Conservation (phyloP, 2,113 vertebrate genomes). For the Silurus meridionalis region DNA sequence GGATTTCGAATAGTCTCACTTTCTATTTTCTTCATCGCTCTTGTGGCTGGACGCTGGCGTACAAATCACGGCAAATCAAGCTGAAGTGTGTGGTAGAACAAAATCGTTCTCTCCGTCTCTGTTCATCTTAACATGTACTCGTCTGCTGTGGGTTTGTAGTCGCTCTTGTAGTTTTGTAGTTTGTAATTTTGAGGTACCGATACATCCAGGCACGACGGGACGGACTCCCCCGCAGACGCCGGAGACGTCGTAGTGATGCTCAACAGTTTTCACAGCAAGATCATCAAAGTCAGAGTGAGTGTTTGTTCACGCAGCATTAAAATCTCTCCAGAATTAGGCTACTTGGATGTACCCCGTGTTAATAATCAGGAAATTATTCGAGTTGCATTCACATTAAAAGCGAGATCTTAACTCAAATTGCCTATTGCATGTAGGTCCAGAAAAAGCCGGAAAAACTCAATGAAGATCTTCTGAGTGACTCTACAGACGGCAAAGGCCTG, state of each 20-base stretch:
- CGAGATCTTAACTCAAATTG: neutral
- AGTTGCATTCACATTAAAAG: neutral
- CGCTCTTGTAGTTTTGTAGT: neutral
- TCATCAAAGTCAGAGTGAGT: conserved; percentile 90
- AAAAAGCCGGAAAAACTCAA: conserved; percentile 75
- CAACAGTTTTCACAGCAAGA: conserved; percentile 93
- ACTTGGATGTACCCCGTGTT: neutral
- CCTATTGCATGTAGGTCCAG: conserved; percentile 68
- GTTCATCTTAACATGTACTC: neutral
- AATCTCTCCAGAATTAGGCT: neutral
- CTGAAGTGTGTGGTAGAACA: neutral
- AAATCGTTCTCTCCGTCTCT: neutral
- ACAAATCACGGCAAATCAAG: conserved; percentile 67
- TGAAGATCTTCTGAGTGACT: conserved; percentile 77
- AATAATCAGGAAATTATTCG: neutral
- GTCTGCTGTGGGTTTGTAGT: neutral
- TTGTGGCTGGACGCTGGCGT: conserved; percentile 27
- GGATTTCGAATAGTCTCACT: neutral
- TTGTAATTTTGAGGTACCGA: neutral
- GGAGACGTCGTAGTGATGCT: conserved; percentile 82
- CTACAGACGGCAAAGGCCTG: conserved; percentile 70
- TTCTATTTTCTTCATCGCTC: neutral
- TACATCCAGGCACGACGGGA: conserved; percentile 82
- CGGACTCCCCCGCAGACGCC: conserved; percentile 80
- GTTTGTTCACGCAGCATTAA: neutral